phyloP scores from a whole-genome alignment of 64 coral and sea anemone genomes.

The Hydrozoanthus tunicans region DNA sequence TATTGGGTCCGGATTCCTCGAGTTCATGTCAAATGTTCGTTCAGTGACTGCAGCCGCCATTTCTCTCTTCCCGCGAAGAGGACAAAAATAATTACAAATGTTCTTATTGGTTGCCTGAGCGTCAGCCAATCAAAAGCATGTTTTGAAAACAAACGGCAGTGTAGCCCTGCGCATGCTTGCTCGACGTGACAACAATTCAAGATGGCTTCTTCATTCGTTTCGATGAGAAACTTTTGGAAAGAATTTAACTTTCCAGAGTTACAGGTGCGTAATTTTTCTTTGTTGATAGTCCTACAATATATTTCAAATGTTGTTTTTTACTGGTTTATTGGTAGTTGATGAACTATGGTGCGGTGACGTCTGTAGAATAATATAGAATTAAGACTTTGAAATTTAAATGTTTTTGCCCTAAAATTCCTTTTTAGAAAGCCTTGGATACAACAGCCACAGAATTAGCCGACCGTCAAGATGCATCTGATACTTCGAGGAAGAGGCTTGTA shows the following conservation, averaged over 20 bases:
- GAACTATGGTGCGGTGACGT: not conserved
- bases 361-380: not conserved
- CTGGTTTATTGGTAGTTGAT: not conserved
- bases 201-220: constrained; percentile 86
- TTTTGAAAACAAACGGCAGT: not conserved
- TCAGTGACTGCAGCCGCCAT: constrained; percentile 59
- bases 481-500: constrained; percentile 88
- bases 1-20: constrained; percentile 71
- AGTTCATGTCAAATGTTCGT: constrained; percentile 50
- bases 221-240: constrained; percentile 97
- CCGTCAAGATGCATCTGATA: constrained; percentile 97
- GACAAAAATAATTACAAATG: not conserved
- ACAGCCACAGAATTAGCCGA: constrained; percentile 93
- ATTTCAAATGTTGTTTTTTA: not conserved
- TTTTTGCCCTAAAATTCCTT: not conserved
- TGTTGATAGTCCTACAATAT: not conserved
- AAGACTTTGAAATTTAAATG: not conserved
- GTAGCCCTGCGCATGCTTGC: constrained; percentile 57
- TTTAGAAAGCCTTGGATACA: constrained; percentile 92
- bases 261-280: constrained; percentile 62
- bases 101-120: constrained; percentile 44
- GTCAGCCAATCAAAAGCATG: constrained; percentile 44
- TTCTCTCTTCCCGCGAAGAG: constrained; percentile 79
- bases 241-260: constrained; percentile 94
- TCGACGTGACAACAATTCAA: constrained; percentile 74